These are phyloP conservation scores for Yponomeuta plumbellus DNA, from an alignment of 2,888 invertebrate species.

Conservation along the genomic window DNA sequence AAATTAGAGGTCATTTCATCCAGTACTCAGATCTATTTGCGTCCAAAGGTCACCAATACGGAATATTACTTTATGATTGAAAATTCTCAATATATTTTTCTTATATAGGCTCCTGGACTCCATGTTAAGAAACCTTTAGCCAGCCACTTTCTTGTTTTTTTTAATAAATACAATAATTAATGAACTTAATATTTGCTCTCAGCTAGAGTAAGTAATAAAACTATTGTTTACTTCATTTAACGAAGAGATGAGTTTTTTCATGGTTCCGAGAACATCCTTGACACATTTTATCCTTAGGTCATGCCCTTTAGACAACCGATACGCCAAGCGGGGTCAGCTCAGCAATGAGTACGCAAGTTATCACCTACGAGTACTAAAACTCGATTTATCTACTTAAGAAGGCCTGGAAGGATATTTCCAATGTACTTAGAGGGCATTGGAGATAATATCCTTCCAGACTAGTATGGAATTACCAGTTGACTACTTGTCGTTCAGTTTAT, in stretches of 20 bases:
- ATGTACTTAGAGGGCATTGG: not conserved
- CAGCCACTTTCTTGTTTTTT: too few relatives aligned
- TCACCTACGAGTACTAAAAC: too few relatives aligned
- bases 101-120: too few relatives aligned
- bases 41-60: not conserved
- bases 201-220: not conserved
- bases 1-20: constrained; percentile 50
- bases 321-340: not conserved
- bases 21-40: constrained; percentile 14
- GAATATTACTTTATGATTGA: too few relatives aligned
- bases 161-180: too few relatives aligned
- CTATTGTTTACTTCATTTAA: not conserved
- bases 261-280: not conserved
- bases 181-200: not conserved
- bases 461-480: not conserved
- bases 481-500: not conserved
- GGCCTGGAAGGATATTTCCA: too few relatives aligned
- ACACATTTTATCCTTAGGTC: constrained; percentile 5
- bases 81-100: too few relatives aligned
- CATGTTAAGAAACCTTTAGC: too few relatives aligned
- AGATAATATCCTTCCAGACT: not conserved
- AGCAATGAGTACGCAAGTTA: not conserved
- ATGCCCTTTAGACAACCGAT: constrained; percentile 4
- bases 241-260: not conserved
- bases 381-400: too few relatives aligned